These are phyloP conservation scores for Drosophila tsacasi DNA, from an alignment of 1,140 invertebrate species.

Conservation along the genomic window DNA sequence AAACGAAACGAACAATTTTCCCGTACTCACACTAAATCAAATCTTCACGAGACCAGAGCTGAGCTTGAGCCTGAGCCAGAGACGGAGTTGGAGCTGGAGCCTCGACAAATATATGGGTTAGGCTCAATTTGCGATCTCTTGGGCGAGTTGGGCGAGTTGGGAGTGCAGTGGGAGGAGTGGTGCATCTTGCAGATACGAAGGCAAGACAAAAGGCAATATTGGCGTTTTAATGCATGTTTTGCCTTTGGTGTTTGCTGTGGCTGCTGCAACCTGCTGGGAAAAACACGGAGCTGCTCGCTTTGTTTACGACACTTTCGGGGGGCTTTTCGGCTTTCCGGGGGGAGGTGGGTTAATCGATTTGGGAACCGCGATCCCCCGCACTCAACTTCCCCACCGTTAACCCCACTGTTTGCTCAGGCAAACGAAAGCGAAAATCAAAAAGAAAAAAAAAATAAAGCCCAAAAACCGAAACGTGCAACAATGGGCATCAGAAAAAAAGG, in stretches of 20 bases:
- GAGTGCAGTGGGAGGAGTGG: slow-evolving; percentile 13
- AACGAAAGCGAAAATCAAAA: slow-evolving; percentile 68
- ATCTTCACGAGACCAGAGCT: slow-evolving; percentile 65
- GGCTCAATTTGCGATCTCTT: slow-evolving; percentile 65
- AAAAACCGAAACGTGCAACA: slow-evolving; percentile 66
- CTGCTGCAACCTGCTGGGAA: slow-evolving; percentile 77
- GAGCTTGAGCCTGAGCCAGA: not conserved
- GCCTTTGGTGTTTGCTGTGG: slow-evolving; percentile 66
- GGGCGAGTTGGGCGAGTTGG: slow-evolving; percentile 2
- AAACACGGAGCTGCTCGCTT: slow-evolving; percentile 62
- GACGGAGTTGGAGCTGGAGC: not conserved
- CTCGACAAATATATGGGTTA: slow-evolving; percentile 84
- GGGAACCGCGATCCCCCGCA: slow-evolving; percentile 42
- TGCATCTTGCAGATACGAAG: slow-evolving; percentile 64
- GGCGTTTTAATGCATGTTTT: slow-evolving; percentile 69
- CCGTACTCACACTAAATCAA: slow-evolving; percentile 75
- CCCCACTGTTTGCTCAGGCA: slow-evolving; percentile 53
- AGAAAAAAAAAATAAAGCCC: slow-evolving; percentile 21
- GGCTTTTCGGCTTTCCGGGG: slow-evolving; percentile 1
- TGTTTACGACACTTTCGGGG: slow-evolving; percentile 52
- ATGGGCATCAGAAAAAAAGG: slow-evolving; percentile 49
- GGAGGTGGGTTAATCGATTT: slow-evolving; percentile 68
- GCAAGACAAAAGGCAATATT: slow-evolving; percentile 60
- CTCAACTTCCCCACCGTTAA: slow-evolving; percentile 6
- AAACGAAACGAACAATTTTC: slow-evolving; percentile 61